Conservation (phyloP, 2,888 invertebrate genomes). For the Scaptomyza parva region DNA sequence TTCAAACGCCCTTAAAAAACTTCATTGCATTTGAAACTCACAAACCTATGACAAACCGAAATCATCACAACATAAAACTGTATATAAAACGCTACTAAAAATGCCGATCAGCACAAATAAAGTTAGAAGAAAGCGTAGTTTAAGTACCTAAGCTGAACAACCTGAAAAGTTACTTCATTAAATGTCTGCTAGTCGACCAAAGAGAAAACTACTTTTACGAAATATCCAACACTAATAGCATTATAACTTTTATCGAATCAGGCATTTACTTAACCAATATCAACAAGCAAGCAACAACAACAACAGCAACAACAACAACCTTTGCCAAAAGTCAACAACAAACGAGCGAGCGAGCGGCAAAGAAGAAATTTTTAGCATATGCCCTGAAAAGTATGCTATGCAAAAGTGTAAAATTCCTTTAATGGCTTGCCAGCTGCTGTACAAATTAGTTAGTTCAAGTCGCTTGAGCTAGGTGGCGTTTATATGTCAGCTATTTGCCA, state of each 20-base stretch:
- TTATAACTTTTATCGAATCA: constrained; percentile 3
- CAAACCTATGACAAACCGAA: too few species aligned
- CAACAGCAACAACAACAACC: neutral
- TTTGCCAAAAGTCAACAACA: constrained; percentile 5
- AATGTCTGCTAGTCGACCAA: neutral
- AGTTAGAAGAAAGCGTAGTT: neutral
- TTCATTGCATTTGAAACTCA: too few species aligned
- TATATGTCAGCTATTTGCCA: constrained; percentile 59
- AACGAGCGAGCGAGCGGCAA: too few species aligned
- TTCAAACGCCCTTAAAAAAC: too few species aligned
- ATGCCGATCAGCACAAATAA: neutral
- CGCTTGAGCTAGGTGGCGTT: constrained; percentile 39
- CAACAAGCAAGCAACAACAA: too few species aligned
- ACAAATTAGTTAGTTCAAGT: constrained; percentile 26
- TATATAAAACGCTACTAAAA: neutral
- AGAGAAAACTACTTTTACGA: too few species aligned
- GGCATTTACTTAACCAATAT: constrained; percentile 1
- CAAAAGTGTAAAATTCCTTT: constrained; percentile 41
- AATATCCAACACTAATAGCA: too few species aligned
- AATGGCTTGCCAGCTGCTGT: constrained; percentile 37
- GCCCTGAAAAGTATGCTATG: constrained; percentile 47
- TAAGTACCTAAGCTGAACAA: too few species aligned
- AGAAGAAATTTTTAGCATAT: constrained; percentile 35
- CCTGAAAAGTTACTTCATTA: too few species aligned
- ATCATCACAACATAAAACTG: too few species aligned